phyloP scores from a whole-genome alignment of 2,888 invertebrate species.

The Heliconius ethilla region DNA sequence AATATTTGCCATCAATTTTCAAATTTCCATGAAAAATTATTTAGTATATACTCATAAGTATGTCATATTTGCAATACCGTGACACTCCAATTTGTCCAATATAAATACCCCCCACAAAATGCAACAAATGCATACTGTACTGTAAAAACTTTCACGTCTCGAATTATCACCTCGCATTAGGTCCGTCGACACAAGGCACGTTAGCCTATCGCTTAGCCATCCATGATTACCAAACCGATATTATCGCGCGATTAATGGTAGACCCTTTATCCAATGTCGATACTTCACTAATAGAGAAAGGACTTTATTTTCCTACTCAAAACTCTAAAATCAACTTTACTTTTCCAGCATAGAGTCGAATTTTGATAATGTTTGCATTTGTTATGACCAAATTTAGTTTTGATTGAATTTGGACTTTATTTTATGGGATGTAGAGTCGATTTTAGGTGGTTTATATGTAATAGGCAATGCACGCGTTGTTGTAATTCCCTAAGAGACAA shows the following conservation, averaged over 20 bases:
- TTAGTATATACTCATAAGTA: neutral
- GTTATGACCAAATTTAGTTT: conserved; percentile 14
- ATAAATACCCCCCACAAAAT: neutral
- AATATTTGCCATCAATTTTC: neutral
- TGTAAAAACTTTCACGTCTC: conserved; percentile 28
- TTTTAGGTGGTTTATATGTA: conserved; percentile 49
- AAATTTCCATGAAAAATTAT: neutral
- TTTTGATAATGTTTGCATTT: neutral
- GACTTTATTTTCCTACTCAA: conserved; percentile 46
- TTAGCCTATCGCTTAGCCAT: conserved; percentile 76
- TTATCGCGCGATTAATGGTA: conserved; percentile 77
- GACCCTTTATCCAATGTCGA: conserved; percentile 77
- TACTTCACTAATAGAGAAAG: conserved; percentile 53
- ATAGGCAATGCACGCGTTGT: conserved; percentile 67
- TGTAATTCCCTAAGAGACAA: conserved; percentile 76
- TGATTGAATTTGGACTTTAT: conserved; percentile 43
- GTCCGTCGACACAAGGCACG: conserved; percentile 63
- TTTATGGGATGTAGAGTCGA: conserved; percentile 36
- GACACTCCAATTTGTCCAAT: neutral
- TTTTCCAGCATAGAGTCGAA: neutral
- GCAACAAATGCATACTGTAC: neutral
- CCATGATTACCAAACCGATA: conserved; percentile 76
- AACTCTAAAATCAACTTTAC: conserved; percentile 49
- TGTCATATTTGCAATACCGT: conserved; percentile 2
- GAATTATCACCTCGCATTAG: conserved; percentile 47